Evolutionary conservation across 2,113 vertebrate genomes (phyloP).

Genomic region (Psophia crepitans): DNA sequence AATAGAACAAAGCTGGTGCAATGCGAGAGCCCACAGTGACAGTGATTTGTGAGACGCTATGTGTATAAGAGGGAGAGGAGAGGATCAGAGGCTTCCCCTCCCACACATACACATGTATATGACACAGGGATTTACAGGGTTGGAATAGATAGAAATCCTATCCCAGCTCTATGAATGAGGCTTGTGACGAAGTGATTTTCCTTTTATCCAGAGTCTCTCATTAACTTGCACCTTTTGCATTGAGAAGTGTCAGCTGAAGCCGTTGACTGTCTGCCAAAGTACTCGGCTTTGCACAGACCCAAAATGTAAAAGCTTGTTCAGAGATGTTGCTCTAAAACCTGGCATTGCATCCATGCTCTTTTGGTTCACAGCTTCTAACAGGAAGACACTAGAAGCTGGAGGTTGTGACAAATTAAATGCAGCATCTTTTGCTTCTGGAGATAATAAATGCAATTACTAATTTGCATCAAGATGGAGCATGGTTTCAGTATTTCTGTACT

Average conservation of each 20-base stretch:
- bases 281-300: not conserved
- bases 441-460: constrained; percentile 3
- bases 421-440: constrained; percentile 26
- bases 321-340: constrained; percentile 33
- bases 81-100: constrained; percentile 10
- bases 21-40: not conserved
- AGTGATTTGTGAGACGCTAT: not conserved
- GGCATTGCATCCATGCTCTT: constrained; percentile 36
- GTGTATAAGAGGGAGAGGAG: not conserved
- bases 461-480: constrained; percentile 7
- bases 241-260: constrained; percentile 48
- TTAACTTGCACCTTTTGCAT: constrained; percentile 54
- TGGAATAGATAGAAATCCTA: constrained; percentile 38
- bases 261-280: constrained; percentile 48
- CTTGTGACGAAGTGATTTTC: constrained; percentile 18
- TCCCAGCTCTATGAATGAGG: constrained; percentile 3
- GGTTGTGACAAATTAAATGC: constrained; percentile 23
- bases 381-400: constrained; percentile 20
- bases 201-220: constrained; percentile 16
- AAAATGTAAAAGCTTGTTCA: constrained; percentile 52
- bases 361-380: constrained; percentile 30
- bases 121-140: not conserved
- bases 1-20: not conserved
- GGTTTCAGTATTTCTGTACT: not conserved
- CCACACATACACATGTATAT: not conserved